These are phyloP conservation scores for Polymixis flavicincta DNA, from an alignment of 2,888 invertebrate genomes.

Conservation along the genomic window DNA sequence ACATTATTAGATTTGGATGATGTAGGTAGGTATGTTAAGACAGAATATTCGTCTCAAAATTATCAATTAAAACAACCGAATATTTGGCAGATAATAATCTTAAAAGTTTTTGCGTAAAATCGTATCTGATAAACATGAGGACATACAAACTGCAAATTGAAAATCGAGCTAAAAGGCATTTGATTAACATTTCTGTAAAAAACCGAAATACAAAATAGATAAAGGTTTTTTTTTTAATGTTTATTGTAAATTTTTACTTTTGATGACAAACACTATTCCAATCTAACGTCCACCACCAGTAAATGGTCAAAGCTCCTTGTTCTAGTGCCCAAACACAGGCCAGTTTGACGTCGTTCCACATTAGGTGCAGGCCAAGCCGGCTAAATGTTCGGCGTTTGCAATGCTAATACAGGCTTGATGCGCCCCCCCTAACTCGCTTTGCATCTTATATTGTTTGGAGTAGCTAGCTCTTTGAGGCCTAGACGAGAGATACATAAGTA, in stretches of 20 bases:
- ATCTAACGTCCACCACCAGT: not conserved
- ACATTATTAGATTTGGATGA: no score
- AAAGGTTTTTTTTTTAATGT: not conserved
- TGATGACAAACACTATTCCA: not conserved
- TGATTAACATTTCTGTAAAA: not conserved
- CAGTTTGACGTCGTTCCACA: conserved; percentile 24
- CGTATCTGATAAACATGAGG: not conserved
- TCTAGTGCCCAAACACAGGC: conserved; percentile 34
- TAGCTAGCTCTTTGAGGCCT: conserved; percentile 58
- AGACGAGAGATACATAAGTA: conserved; percentile 29
- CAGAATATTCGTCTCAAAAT: not conserved
- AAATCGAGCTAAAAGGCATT: not conserved
- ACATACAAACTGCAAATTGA: not conserved
- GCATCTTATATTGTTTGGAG: conserved; percentile 66
- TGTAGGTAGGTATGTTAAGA: not conserved
- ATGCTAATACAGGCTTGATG: conserved; percentile 67
- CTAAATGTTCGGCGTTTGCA: conserved; percentile 62
- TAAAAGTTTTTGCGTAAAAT: not conserved
- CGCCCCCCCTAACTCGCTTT: conserved; percentile 63
- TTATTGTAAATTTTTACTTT: not conserved
- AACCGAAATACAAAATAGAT: not conserved
- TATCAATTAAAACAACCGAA: not conserved
- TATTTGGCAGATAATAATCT: no score
- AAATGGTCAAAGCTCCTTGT: conserved; percentile 21
- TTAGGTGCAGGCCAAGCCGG: conserved; percentile 41